Base-by-base conservation (phyloP, 92 coral and sea anemone genomes). In the Epizoanthus stellaris region DNA sequence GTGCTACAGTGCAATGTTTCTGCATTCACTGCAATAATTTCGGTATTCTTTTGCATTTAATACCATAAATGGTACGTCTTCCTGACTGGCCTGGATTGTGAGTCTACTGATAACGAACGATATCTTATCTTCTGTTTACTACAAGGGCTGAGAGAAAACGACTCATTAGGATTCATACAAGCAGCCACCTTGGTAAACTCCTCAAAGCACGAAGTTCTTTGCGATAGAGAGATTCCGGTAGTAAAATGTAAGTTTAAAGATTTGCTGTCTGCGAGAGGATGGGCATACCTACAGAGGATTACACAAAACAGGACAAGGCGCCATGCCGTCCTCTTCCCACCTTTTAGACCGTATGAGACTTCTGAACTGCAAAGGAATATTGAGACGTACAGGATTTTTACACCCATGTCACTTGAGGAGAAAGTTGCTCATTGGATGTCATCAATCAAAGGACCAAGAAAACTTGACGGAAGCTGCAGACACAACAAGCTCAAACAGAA, bases 251-350 rank as follows among this genome's bases (percentile, higher is more conserved):
- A 39, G 20, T n/a, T 13, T 4, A 69, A 42, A 42, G 10, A 70
- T 19, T 21, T 70, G 8, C 75, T 70, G 52, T 70, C 75, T 16
- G 75, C 8, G 75, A 70, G 75, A 17, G 75, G 75, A 70, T 38
- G 75, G 45, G 75, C 56, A 15, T 52, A 38, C n/a, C 75, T 70
- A 9, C 23, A 42, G 75, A 70, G 74, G 42, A 42, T 36, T 7
- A 39, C 2, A 14, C 53, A 36, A 39, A 69, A 10, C 20, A 42
- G 74, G 20, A 6, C 21, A 66, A 38, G 42, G 47, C 74, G 42
- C 49, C 42, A 34, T 8, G 21, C 74, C 12, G 2, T 11, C 56
- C 56, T 52, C 12, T 52, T 9, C 56, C 56, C 56, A 52, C 56
- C 2, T 7, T 52, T 52, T 2, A 52, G 13, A 9, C 56, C 15